Conservation (phyloP, 2,888 invertebrate species). For the Latrodectus hesperus region DNA sequence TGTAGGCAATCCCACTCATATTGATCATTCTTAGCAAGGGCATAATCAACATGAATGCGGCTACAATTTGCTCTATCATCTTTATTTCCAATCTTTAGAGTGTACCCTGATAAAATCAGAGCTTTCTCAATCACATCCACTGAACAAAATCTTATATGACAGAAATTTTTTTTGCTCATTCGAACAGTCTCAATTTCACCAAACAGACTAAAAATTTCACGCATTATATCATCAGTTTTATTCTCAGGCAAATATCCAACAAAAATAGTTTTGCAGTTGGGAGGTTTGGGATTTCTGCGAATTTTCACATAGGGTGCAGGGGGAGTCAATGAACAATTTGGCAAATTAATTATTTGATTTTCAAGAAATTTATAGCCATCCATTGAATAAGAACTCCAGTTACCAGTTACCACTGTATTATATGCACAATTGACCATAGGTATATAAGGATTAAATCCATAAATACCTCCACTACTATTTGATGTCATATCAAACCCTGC, state of each 20-base stretch:
- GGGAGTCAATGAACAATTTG: conserved; percentile 89
- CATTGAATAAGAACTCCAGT: conserved; percentile 74
- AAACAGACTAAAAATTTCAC: conserved; percentile 92
- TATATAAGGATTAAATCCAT: conserved; percentile 71
- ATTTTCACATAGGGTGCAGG: conserved; percentile 88
- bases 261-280: conserved; percentile 94
- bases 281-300: conserved; percentile 83
- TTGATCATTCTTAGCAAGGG: conserved; percentile 94
- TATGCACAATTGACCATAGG: conserved; percentile 67
- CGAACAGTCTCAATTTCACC: conserved; percentile 92
- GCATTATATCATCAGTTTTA: conserved; percentile 88
- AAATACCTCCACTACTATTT: conserved; percentile 5
- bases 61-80: conserved; percentile 85
- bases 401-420: conserved; percentile 74
- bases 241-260: conserved; percentile 95
- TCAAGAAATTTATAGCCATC: conserved; percentile 57
- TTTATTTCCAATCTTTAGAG: conserved; percentile 75
- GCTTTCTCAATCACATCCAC: conserved; percentile 92
- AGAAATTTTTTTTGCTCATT: conserved; percentile 95
- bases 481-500: conserved; percentile 29
- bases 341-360: conserved; percentile 83
- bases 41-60: conserved; percentile 94
- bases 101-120: conserved; percentile 83
- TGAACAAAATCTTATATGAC: conserved; percentile 92
- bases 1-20: conserved; percentile 93